Evolutionary conservation across 1,140 invertebrate genomes (phyloP), one percentile per base, ranked within the genome.

Genomic region (Drosophila repleta): DNA sequence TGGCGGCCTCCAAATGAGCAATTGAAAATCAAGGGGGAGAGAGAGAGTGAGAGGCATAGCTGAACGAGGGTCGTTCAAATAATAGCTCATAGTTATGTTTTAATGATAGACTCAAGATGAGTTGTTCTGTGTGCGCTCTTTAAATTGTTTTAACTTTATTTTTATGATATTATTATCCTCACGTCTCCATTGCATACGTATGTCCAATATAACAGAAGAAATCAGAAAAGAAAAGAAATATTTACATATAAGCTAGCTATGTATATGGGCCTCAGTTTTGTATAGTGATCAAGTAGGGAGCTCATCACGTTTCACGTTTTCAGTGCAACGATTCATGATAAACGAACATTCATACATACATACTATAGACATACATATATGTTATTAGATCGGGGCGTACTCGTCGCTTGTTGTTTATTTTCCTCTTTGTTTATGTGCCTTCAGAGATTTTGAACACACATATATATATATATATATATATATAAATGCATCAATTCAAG

Each of bases 1-100:
- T 35, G 83, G 83, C 4, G 90, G 90, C 21, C 70, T 91, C 3
- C 90, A 91, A 61, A 91, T 91, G 90, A 91, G 90, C 68, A 91
- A 91, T 51, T 90, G 64, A 15, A 43, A n/a, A 11, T 13, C 35
- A 5, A 17, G 17, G 15, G 35, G n/a, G 46, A 24, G 0, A 21
- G 43, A 41, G n/a, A 8, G 13, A n/a, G 13, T 21, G 11, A 32
- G 17, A 24, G 24, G n/a, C 15, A 8, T 8, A 29, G 24, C 21
- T 8, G 10, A 29, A 17, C 48, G 43, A 49, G 67, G 51, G 35
- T 21, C 39, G 51, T 21, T 69, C 32, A 13, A 52, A 13, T 52
- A 60, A 43, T 57, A 43, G 35, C 21, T 17, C n/a, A 21, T 26
- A 52, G 24, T 10, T 32, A 20, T 18, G 11, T 24, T 43, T 58